Percentiles rank a stretch among this genome's conserved stretches.
Evolutionary conservation across 2,113 vertebrate species (phyloP).

Genomic region (Guaruba guarouba): DNA sequence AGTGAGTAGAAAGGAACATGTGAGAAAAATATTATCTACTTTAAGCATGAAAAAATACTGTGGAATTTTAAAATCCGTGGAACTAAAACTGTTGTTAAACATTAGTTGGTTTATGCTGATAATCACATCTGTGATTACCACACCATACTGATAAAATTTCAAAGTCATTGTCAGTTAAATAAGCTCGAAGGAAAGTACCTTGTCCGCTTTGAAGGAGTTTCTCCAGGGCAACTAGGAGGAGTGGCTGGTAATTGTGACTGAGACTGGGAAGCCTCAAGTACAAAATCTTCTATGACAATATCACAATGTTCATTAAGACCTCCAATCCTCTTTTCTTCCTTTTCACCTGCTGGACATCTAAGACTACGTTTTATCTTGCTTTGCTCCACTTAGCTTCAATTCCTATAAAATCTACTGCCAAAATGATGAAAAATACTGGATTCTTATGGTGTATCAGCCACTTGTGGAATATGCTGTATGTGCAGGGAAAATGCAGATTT

Average conservation of each 20-base stretch:
- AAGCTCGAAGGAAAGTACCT: neutral
- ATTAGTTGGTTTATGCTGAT: neutral
- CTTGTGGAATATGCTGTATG: neutral
- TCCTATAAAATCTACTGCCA: neutral
- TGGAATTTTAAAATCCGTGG: neutral
- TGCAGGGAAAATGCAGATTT: neutral
- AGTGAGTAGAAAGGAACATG: neutral
- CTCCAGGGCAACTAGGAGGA: neutral
- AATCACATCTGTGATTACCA: neutral
- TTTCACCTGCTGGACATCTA: neutral
- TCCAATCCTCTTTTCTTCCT: neutral
- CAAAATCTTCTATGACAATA: neutral
- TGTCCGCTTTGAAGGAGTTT: neutral
- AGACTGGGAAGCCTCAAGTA: neutral
- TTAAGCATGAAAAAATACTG: neutral
- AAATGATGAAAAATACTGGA: neutral
- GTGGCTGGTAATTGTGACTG: neutral
- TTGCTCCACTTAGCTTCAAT: neutral
- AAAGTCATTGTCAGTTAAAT: neutral
- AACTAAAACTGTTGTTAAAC: neutral
- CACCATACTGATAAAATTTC: neutral
- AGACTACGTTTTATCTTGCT: neutral
- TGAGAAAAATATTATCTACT: neutral
- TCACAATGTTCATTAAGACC: neutral
- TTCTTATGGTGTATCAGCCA: neutral